Percentiles rank a stretch among this genome's conserved stretches.
Conservation (phyloP, 2,888 invertebrate genomes). For the Agonopterix subpropinquella region DNA sequence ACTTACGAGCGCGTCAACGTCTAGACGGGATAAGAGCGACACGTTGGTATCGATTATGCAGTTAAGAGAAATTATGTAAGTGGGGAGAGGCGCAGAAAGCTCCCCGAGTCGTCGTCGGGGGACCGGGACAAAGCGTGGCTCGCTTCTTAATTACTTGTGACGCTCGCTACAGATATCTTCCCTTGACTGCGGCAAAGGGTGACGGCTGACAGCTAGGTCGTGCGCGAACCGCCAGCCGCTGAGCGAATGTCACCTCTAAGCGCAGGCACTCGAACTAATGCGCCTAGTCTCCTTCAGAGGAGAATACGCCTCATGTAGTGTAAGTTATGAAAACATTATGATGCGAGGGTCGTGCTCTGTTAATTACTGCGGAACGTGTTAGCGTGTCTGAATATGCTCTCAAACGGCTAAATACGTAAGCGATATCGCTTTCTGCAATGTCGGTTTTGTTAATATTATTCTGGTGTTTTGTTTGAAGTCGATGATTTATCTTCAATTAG, state of each 20-base stretch:
- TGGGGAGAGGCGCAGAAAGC: slow-evolving; percentile 47
- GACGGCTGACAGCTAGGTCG: slow-evolving; percentile 14
- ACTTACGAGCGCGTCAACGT: slow-evolving; percentile 17
- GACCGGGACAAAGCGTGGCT: slow-evolving; percentile 42
- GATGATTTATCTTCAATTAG: slow-evolving; percentile 16
- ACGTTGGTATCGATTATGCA: slow-evolving; percentile 66
- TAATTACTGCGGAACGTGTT: slow-evolving; percentile 28
- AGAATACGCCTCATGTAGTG: slow-evolving; percentile 23
- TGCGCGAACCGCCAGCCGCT: background rate
- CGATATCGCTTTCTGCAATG: slow-evolving; percentile 7
- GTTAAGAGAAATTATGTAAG: slow-evolving; percentile 65
- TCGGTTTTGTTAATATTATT: background rate
- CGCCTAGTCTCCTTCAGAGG: slow-evolving; percentile 10
- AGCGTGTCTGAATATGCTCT: slow-evolving; percentile 4
- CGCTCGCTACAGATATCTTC: slow-evolving; percentile 51
- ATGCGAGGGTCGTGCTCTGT: slow-evolving; percentile 36
- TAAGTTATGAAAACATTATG: slow-evolving; percentile 45
- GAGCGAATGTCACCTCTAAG: background rate
- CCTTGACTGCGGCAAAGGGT: slow-evolving; percentile 39
- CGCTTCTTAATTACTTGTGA: slow-evolving; percentile 66
- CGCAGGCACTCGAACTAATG: background rate
- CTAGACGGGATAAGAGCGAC: slow-evolving; percentile 53
- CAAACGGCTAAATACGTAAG: slow-evolving; percentile 5
- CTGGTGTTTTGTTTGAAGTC: background rate
- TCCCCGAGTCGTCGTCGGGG: slow-evolving; percentile 32